Conservation (phyloP, 2,888 invertebrate genomes). For the Hypomecis atomaria region DNA sequence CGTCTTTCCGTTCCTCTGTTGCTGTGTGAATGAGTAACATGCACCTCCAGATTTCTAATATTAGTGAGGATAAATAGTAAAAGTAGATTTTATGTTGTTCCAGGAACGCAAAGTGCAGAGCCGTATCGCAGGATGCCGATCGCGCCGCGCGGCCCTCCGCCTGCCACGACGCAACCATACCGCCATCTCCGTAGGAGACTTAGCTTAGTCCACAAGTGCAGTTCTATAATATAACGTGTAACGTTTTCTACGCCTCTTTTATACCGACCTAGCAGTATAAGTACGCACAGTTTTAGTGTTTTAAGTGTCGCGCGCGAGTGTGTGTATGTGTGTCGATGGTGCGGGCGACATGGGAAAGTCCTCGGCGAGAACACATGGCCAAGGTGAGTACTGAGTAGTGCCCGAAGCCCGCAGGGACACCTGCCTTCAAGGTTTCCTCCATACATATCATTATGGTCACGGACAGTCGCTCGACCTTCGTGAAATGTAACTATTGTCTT, state of each 20-base stretch:
- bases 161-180: slow-evolving; percentile 74
- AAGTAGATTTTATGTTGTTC: slow-evolving; percentile 55
- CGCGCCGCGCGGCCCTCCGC: slow-evolving; percentile 84
- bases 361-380: slow-evolving; percentile 85
- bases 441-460: slow-evolving; percentile 29
- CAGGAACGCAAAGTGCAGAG: slow-evolving; percentile 71
- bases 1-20: too few species aligned
- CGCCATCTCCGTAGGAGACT: slow-evolving; percentile 79
- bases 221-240: slow-evolving; percentile 82
- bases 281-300: slow-evolving; percentile 75
- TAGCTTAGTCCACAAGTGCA: slow-evolving; percentile 78
- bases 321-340: slow-evolving; percentile 81
- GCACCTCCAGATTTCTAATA: too few species aligned
- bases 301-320: slow-evolving; percentile 73
- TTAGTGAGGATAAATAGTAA: background rate
- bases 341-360: slow-evolving; percentile 85
- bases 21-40: too few species aligned
- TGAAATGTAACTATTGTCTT: slow-evolving; percentile 27
- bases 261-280: slow-evolving; percentile 80
- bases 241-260: slow-evolving; percentile 82
- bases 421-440: slow-evolving; percentile 58
- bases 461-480: slow-evolving; percentile 34
- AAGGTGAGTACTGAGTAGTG: slow-evolving; percentile 82
- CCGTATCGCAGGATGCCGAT: slow-evolving; percentile 80
- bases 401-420: slow-evolving; percentile 54